Base-by-base conservation (phyloP, 2,113 vertebrate species). In the Felis chaus region DNA sequence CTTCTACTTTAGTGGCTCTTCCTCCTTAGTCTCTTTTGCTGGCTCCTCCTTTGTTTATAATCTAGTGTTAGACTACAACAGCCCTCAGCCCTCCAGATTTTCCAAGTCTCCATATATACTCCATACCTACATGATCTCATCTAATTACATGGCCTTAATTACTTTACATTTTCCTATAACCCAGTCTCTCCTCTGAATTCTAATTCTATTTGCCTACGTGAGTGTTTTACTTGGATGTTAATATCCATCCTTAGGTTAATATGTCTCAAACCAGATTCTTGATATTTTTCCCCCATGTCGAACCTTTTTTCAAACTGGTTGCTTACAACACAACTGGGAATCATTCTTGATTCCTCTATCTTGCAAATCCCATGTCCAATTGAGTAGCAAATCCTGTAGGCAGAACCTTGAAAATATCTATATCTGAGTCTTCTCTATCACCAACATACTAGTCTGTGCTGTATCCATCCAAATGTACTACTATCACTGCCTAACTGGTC, bases 301-400 rank as follows among this genome's bases (percentile, higher is more conserved):
- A 73, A 41, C 16, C 57, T 69, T 89, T 3, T 66, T 33, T 87
- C 39, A 53, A 31, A 31, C 33, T 3, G 2, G 25, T 55, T 85
- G n/a, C 18, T 85, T 57, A 76, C 13, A 27, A 86, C 2, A 82
- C 18, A 69, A 57, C 4, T 71, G 61, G 21, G 45, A 57, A 25
- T 92, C 50, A 92, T 92, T 87, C 23, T 36, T 78, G 53, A 57
- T 92, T 94, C 10, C 9, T 81, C 73, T 92, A 84, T 68, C 80
- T 92, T 86, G 69, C 9, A 90, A 86, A 96, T 61, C 13, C 9
- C 27, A 8, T 36, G 82, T 71, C 23, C 48, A 76, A 73, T 41
- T 29, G 27, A 74, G 41, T 45, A 95, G 18, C 36, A 79, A 88
- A 68, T 89, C 36, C n/a, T 84, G 15, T 89, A 94, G 36, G 50